Evolutionary conservation across 1,140 invertebrate genomes (phyloP), one percentile per base, ranked within the genome.

Genomic region (Stratiolaelaps scimitus): DNA sequence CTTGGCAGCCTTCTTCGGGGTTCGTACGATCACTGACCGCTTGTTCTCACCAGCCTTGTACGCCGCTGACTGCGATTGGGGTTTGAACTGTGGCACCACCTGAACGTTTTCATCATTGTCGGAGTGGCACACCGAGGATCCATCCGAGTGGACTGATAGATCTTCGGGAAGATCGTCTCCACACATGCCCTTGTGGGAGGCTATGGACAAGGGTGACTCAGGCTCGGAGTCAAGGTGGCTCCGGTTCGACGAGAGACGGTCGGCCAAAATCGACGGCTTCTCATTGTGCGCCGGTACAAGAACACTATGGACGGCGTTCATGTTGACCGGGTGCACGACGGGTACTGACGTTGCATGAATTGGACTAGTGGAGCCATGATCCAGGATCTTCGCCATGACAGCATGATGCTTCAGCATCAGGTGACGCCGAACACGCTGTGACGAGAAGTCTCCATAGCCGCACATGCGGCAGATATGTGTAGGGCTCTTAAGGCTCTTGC

Each of bases 51-150:
- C 34, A 23, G 23, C 53, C 26, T 60, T 60, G 26, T 29, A 17
- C 53, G 53, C 4, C 10, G 34, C 10, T 40, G 10, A 40, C 10
- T 40, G 34, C 5, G 34, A 40, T 10, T 40, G 34, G 10, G 53
- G 53, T 60, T 60, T 60, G 15, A 60, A 60, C 10, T 60, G 53
- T 17, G 53, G 53, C 1, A 60, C 53, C 15, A 60, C 53, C 53
- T 60, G 53, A 34, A 60, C 34, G 23, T 60, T 60, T 34, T 60
- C 53, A 23, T 60, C 53, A 23, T 60, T 60, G 53, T 60, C 53
- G 4, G 53, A 60, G 34, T 40, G 34, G 10, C 34, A 40, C 34
- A 40, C 34, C 4, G 23, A 26, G 15, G 53, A 60, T 29, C 26
- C 20, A 34, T 60, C 53, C 13, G 53, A 60, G 23, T 60, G 53